Evolutionary conservation across 2,888 invertebrate species (phyloP), one percentile per base, ranked within the genome.

Genomic region (Phragmatobia fuliginosa): DNA sequence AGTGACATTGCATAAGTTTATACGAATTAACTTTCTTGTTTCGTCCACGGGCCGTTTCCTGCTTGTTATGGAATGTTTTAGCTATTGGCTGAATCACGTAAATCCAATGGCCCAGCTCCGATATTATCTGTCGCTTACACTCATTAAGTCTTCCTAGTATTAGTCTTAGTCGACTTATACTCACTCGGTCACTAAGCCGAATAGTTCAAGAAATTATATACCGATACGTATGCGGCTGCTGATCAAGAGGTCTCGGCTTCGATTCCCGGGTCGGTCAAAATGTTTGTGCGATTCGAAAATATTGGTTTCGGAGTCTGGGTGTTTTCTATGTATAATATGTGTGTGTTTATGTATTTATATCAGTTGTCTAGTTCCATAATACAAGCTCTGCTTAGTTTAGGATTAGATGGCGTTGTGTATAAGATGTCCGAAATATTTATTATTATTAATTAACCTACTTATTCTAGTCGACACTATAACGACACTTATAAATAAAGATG

Each of bases 401-500:
- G n/a, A n/a, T n/a, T n/a, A n/a, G n/a, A n/a, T n/a, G n/a, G n/a
- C n/a, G n/a, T n/a, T n/a, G n/a, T n/a, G n/a, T n/a, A n/a, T n/a
- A n/a, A n/a, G n/a, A n/a, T n/a, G n/a, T n/a, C n/a, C n/a, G n/a
- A n/a, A n/a, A n/a, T n/a, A n/a, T n/a, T n/a, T n/a, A n/a, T n/a
- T n/a, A n/a, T n/a, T n/a, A n/a, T n/a, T n/a, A n/a, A n/a, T 41
- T 8, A 0, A 33, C 11, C n/a, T 56, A 36, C 36, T 65, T 36
- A 28, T 28, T 65, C 14, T 21, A 49, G n/a, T 63, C 62, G 62
- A 70, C 64, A 66, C 52, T 68, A 59, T 18, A 41, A 62, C 21
- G 16, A 18, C 32, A 66, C 21, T 59, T 49, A 67, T 68, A 62
- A 68, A 65, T 71, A 68, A 58, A 68, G 33, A 71, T 68, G 67